These are phyloP conservation scores for Silurus aristotelis DNA, from an alignment of 2,797 vertebrate genomes.

Conservation along the genomic window DNA sequence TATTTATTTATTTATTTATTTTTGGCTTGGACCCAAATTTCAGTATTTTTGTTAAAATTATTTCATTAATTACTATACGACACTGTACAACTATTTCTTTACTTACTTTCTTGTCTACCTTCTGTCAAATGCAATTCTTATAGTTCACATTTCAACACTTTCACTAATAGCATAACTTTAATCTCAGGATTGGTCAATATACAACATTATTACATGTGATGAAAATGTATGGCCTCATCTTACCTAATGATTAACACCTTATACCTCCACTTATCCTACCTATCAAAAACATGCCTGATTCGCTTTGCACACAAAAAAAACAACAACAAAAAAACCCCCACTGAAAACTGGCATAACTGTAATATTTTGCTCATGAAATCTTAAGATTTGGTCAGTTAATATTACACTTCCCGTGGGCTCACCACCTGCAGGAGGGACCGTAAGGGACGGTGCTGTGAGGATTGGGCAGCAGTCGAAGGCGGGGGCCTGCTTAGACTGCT, in stretches of 20 bases:
- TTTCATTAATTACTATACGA: background rate
- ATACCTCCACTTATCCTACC: background rate
- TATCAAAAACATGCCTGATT: background rate
- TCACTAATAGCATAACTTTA: slow-evolving; percentile 26
- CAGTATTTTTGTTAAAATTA: background rate
- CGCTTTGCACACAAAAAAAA: background rate
- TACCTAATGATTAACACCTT: background rate
- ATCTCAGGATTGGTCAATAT: background rate
- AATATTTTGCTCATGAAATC: background rate
- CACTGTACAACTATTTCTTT: background rate
- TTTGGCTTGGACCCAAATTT: slow-evolving; percentile 26
- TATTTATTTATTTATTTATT: background rate
- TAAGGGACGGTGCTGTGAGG: no score
- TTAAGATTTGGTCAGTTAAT: slow-evolving; percentile 50
- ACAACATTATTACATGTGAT: background rate
- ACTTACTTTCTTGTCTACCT: background rate
- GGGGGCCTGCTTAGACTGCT: no score
- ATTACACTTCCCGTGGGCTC: no score
- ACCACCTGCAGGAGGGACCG: no score
- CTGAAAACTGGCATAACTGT: background rate
- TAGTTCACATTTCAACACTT: slow-evolving; percentile 37
- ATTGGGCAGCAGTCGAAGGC: no score
- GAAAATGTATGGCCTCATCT: background rate
- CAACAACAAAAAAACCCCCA: no score
- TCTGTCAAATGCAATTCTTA: slow-evolving; percentile 34